Conservation (phyloP, 2,888 invertebrate species). For the Alloscopus bannaensis region DNA sequence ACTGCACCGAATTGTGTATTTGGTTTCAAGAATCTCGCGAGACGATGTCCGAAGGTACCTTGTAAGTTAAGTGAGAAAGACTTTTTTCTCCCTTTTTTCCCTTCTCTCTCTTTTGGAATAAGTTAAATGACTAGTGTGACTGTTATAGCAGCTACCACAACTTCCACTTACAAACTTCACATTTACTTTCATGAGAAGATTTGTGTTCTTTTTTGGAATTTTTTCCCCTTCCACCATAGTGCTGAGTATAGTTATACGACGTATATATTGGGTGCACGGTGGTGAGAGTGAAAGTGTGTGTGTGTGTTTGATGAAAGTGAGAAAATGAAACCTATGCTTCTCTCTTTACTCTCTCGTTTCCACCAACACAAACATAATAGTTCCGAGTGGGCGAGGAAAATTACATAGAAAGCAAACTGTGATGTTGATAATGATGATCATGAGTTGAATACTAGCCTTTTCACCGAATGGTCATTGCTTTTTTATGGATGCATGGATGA, state of each 20-base stretch:
- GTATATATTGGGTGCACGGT: too few species aligned
- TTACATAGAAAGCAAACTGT: slow-evolving; percentile 36
- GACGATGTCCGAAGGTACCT: too few species aligned
- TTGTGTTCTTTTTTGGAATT: slow-evolving; percentile 36
- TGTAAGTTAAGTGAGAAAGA: slow-evolving; percentile 52
- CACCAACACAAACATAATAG: slow-evolving; percentile 44
- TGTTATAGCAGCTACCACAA: slow-evolving; percentile 57
- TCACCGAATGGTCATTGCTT: slow-evolving; percentile 52
- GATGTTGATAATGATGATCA: slow-evolving; percentile 55
- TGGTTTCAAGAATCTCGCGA: too few species aligned
- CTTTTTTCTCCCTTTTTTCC: slow-evolving; percentile 24
- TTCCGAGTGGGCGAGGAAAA: slow-evolving; percentile 50
- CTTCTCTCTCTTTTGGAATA: slow-evolving; percentile 29
- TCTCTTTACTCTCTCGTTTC: too few species aligned
- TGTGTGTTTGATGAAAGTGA: slow-evolving; percentile 33
- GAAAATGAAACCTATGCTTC: slow-evolving; percentile 41
- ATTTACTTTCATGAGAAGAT: slow-evolving; percentile 59
- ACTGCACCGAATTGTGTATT: too few species aligned
- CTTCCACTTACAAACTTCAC: slow-evolving; percentile 59
- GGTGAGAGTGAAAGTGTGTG: too few species aligned
- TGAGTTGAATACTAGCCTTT: slow-evolving; percentile 50
- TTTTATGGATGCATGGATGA: slow-evolving; percentile 57
- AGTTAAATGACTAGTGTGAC: slow-evolving; percentile 61
- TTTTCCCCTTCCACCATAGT: too few species aligned
- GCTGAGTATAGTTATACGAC: too few species aligned